These are phyloP conservation scores for Potamilus streckersoni DNA, from an alignment of 1,140 invertebrate species.

Conservation along the genomic window DNA sequence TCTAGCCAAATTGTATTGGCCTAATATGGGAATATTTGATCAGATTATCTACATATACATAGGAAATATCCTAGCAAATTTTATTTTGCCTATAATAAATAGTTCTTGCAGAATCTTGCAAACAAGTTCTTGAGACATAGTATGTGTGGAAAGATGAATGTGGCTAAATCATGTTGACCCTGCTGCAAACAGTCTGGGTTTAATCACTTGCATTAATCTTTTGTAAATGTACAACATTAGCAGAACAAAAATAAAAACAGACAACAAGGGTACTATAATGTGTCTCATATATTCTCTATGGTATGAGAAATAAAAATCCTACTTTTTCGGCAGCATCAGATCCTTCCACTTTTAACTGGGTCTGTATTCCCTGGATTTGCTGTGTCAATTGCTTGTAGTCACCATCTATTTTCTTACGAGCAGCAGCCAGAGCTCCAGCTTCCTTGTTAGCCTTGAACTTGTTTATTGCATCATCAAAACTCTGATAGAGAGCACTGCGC, in stretches of 20 bases:
- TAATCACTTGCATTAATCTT: background rate
- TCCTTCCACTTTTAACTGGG: constrained; percentile 75
- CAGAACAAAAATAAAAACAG: background rate
- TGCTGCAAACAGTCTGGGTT: too few species aligned
- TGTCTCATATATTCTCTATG: background rate
- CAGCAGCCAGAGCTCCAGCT: constrained; percentile 68
- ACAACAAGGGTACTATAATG: background rate
- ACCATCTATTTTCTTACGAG: constrained; percentile 74
- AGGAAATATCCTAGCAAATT: background rate
- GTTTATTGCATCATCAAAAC: constrained; percentile 75
- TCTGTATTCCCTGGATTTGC: constrained; percentile 72
- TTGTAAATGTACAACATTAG: background rate
- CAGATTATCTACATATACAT: background rate
- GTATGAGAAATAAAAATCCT: background rate
- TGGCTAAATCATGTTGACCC: too few species aligned
- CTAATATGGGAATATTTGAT: background rate
- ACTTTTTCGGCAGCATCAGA: constrained; percentile 75
- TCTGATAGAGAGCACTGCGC: constrained; percentile 74
- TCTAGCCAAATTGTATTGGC: too few species aligned
- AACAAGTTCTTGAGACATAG: too few species aligned
- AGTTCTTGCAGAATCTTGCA: too few species aligned
- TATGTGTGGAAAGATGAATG: too few species aligned
- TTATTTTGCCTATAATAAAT: background rate
- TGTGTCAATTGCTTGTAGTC: constrained; percentile 76
- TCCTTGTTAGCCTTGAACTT: constrained; percentile 78